These are phyloP conservation scores for Eubasilissa splendida DNA, from an alignment of 2,888 invertebrate species.

Conservation along the genomic window DNA sequence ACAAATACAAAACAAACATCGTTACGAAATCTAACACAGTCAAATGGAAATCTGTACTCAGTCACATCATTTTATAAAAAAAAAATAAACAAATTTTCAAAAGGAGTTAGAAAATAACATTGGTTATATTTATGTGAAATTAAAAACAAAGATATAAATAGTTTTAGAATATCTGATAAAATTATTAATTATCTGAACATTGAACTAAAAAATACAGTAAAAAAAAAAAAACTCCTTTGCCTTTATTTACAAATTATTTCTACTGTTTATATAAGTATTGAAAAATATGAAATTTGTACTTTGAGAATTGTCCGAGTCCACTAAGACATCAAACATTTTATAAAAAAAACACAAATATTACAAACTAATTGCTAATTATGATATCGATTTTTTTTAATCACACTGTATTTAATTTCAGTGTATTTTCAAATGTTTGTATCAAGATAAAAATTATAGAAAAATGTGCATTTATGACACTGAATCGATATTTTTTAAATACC, in stretches of 20 bases:
- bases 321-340: not conserved
- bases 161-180: conserved; percentile 25
- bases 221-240: not conserved
- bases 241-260: conserved; percentile 7
- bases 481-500: too few relatives aligned
- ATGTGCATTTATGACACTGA: too few relatives aligned
- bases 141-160: conserved; percentile 26
- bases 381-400: too few relatives aligned
- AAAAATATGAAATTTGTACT: conserved; percentile 25
- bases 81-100: not conserved
- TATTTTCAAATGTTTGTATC: too few relatives aligned
- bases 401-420: too few relatives aligned
- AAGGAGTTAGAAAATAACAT: conserved; percentile 23
- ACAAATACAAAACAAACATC: conserved; percentile 23
- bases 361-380: too few relatives aligned
- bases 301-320: conserved; percentile 6
- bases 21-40: conserved; percentile 27
- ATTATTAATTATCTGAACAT: conserved; percentile 20
- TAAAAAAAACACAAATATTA: not conserved
- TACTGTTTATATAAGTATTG: not conserved
- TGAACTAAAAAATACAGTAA: conserved; percentile 1
- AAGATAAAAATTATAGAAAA: too few relatives aligned
- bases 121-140: conserved; percentile 33
- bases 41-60: conserved; percentile 4
- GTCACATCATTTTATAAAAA: conserved; percentile 5